phyloP scores from a whole-genome alignment of 2,888 invertebrate species.

The Drosophila neonasuta region DNA sequence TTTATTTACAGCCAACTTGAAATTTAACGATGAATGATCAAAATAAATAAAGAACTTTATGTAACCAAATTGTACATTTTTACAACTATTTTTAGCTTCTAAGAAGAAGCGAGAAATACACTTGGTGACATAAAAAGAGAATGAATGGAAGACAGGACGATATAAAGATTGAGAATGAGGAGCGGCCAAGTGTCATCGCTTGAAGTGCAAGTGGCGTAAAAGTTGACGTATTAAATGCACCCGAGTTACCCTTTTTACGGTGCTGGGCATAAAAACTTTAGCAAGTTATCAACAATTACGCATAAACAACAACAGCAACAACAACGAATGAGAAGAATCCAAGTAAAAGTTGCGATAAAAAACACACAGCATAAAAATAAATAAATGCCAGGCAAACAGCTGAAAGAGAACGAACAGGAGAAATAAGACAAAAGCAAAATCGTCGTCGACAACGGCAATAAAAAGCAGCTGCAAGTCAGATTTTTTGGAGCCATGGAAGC shows the following conservation, averaged over 20 bases:
- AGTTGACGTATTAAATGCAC: conserved; percentile 51
- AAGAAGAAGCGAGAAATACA: background rate
- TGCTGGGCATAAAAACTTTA: conserved; percentile 54
- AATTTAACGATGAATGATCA: too few species aligned
- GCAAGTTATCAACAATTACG: conserved; percentile 74
- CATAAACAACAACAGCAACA: conserved; percentile 63
- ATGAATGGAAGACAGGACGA: too few species aligned
- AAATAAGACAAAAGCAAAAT: conserved; percentile 44
- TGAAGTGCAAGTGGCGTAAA: conserved; percentile 21
- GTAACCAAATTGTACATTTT: too few species aligned
- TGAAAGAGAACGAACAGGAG: conserved; percentile 23
- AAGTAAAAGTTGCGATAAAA: conserved; percentile 52
- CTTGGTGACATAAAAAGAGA: too few species aligned
- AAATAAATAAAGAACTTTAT: too few species aligned
- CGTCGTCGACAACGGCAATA: conserved; percentile 52
- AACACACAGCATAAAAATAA: conserved; percentile 61
- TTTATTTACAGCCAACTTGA: background rate
- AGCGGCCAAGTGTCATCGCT: conserved; percentile 3
- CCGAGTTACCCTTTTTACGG: conserved; percentile 32
- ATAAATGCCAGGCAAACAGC: conserved; percentile 61
- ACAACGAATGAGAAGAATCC: conserved; percentile 37
- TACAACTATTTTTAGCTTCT: too few species aligned
- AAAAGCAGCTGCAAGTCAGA: conserved; percentile 74
- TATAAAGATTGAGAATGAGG: background rate
- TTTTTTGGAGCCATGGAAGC: conserved; percentile 32